These are phyloP conservation scores for Drosophila pseudotakahashii DNA, from an alignment of 2,888 invertebrate genomes.

Conservation along the genomic window DNA sequence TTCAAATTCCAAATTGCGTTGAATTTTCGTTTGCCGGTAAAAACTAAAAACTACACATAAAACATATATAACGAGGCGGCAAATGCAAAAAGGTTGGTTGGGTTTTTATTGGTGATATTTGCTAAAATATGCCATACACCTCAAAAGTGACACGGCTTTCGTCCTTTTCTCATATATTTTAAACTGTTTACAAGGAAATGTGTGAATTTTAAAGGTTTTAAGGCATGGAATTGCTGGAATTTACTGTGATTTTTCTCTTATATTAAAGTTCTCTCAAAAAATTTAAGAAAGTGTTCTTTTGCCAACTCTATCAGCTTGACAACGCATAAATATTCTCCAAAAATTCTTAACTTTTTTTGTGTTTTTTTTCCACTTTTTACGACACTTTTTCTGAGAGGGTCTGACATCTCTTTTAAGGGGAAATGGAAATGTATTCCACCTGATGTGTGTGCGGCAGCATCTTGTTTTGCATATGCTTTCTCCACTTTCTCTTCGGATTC, in stretches of 20 bases:
- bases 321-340: neutral
- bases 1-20: slow-evolving; percentile 58
- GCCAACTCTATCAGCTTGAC: neutral
- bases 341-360: neutral
- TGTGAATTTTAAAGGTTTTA: neutral
- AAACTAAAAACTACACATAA: slow-evolving; percentile 20
- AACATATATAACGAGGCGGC: slow-evolving; percentile 24
- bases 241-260: neutral
- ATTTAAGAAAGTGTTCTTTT: neutral
- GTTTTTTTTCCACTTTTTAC: neutral
- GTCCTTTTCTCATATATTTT: neutral
- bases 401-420: neutral
- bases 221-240: neutral
- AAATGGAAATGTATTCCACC: slow-evolving; percentile 27
- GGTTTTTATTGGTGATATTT: neutral
- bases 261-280: neutral
- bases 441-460: slow-evolving; percentile 17
- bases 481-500: slow-evolving; percentile 9
- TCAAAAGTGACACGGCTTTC: slow-evolving; percentile 1
- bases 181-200: neutral
- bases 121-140: neutral
- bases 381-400: neutral
- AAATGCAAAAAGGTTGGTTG: neutral
- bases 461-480: slow-evolving; percentile 42
- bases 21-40: slow-evolving; percentile 20